phyloP scores from a whole-genome alignment of 1,140 invertebrate genomes.

The Papilio xuthus region DNA sequence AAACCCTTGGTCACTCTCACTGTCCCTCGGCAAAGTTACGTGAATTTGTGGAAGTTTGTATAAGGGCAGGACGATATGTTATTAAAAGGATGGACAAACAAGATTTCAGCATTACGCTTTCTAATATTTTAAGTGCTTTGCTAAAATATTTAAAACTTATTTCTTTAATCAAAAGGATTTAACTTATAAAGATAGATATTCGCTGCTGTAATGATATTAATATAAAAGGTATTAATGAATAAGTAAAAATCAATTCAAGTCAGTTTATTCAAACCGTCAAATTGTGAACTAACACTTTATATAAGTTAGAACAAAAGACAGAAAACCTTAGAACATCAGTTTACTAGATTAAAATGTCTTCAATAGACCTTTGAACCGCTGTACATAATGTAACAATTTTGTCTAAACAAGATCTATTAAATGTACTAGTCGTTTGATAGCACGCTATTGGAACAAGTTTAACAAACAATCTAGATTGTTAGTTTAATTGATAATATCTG shows the following conservation, averaged over 20 bases:
- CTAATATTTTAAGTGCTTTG: slow-evolving; percentile 10
- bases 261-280: too few species aligned
- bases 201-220: background rate
- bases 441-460: background rate
- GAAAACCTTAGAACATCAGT: too few species aligned
- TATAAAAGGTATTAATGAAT: background rate
- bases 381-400: background rate
- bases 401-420: too few species aligned
- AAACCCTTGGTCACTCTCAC: slow-evolving; percentile 21
- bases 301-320: too few species aligned
- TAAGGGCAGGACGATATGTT: slow-evolving; percentile 13
- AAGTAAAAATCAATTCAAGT: too few species aligned
- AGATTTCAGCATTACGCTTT: slow-evolving; percentile 8
- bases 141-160: background rate
- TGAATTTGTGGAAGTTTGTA: background rate
- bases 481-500: slow-evolving; percentile 18
- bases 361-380: too few species aligned
- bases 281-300: too few species aligned
- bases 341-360: too few species aligned
- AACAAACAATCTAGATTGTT: slow-evolving; percentile 10
- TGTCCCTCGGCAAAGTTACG: slow-evolving; percentile 30
- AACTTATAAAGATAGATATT: background rate
- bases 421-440: background rate
- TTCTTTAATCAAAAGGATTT: background rate
- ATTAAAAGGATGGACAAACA: slow-evolving; percentile 24